Base-by-base conservation (phyloP, 2,888 invertebrate genomes). In the Agrilus cyanescens region DNA sequence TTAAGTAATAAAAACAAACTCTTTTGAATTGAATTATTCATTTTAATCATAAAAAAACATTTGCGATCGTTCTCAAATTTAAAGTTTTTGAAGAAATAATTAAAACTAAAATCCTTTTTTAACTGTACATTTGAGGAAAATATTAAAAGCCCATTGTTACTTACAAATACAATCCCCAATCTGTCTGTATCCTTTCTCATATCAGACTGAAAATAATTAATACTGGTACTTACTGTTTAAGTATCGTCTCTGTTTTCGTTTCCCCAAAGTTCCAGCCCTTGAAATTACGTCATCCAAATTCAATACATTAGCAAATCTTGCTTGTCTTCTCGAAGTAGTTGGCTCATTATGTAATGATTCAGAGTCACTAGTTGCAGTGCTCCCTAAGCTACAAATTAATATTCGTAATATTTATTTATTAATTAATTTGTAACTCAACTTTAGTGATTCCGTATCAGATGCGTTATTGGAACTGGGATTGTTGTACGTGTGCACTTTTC, bases 371-470 rank as follows among this genome's bases (percentile, higher is more conserved):
- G 53, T 49, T 34, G 55, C 44, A 20, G 50, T 45, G 50, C 55
- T 58, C 13, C 51, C 54, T 45, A 58, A 47, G 44, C 59, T 57
- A 43, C 43, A 55, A 48, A 43, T 15, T 18, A 38, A 31, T 6
- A 33, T 12, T 40, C 13, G 10, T 20, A 13, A 6, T n/a, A 40
- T 18, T 32, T 35, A 38, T 12, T 10, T 14, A 29, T 45, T 39
- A 32, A 31, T 13, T 2, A n/a, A 18, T 8, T 32, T 37, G 20
- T 30, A 35, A 36, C 46, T 59, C 53, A 50, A 60, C 60, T 58
- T 53, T 41, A 60, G 47, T 29, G 59, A 57, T 46, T 61, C 61
- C 5, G 55, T 53, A 46, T 60, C 61, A 10, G 60, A 60, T 43
- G 35, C 44, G 36, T 43, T 46, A 13, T 48, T 39, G 16, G 57